phyloP scores from a whole-genome alignment of 37 sponge, comb jelly and placozoan species.

The Halisarca cf. caerulea region DNA sequence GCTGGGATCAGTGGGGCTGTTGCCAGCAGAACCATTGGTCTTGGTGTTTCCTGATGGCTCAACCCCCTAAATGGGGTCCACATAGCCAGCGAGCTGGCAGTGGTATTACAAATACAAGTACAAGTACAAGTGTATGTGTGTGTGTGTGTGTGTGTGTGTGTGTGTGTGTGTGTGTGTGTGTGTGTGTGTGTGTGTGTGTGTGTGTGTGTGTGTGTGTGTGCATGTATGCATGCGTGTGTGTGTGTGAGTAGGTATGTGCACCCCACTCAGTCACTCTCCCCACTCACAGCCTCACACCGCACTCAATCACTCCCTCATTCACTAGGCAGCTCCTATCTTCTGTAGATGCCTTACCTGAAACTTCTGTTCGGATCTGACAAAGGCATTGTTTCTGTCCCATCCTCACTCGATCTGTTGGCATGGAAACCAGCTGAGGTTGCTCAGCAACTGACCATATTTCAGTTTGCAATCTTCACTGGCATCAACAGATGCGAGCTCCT shows the following conservation, averaged over 20 bases:
- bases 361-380: too few relatives aligned
- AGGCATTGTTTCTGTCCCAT: too few relatives aligned
- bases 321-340: not conserved
- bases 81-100: too few relatives aligned
- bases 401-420: not conserved
- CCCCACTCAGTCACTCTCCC: too few relatives aligned
- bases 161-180: not conserved
- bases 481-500: constrained; percentile 70
- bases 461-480: constrained; percentile 65
- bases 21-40: too few relatives aligned
- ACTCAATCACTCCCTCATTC: not conserved
- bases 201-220: not conserved
- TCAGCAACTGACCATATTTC: constrained; percentile 76
- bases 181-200: not conserved
- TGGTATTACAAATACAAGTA: too few relatives aligned
- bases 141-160: not conserved
- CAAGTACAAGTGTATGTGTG: too few relatives aligned
- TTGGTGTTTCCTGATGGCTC: too few relatives aligned
- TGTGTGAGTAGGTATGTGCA: not conserved
- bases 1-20: too few relatives aligned
- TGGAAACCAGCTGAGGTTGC: constrained; percentile 38
- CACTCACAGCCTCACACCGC: not conserved
- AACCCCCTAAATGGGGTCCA: too few relatives aligned
- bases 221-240: constrained; percentile 6
- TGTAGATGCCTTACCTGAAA: too few relatives aligned